Evolutionary conservation across 2,888 invertebrate species (phyloP).

Genomic region (Nomada ferruginata): DNA sequence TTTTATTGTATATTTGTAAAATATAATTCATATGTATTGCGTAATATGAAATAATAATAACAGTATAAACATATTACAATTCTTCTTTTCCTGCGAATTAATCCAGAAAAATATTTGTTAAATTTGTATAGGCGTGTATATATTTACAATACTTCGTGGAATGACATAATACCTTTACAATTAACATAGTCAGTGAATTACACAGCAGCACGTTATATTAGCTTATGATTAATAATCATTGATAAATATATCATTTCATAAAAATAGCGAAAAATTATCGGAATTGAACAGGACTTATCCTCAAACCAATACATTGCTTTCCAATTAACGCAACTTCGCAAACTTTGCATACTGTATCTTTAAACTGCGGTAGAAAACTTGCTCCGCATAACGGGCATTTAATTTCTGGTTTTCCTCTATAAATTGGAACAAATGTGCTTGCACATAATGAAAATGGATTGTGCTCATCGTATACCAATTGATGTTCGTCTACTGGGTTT

Average conservation of each 20-base stretch:
- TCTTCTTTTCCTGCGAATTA: constrained; percentile 7
- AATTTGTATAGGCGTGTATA: constrained; percentile 11
- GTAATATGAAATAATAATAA: constrained; percentile 34
- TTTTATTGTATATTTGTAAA: constrained; percentile 32
- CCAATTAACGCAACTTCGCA: constrained; percentile 96
- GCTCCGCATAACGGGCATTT: constrained; percentile 97
- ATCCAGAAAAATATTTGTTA: constrained; percentile 20
- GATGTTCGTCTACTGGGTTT: constrained; percentile 94
- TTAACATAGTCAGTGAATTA: constrained; percentile 29
- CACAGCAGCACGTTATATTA: constrained; percentile 24
- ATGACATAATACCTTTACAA: constrained; percentile 49
- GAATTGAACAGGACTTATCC: constrained; percentile 91
- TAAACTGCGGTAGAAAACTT: constrained; percentile 93
- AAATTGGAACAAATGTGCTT: constrained; percentile 96
- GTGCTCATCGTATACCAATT: constrained; percentile 96
- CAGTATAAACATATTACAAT: constrained; percentile 35
- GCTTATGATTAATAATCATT: constrained; percentile 14
- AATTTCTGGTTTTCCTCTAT: constrained; percentile 96
- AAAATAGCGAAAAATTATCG: constrained; percentile 81
- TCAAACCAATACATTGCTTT: constrained; percentile 93
- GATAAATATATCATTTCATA: constrained; percentile 5
- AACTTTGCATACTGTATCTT: constrained; percentile 93
- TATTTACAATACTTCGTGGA: constrained; percentile 55
- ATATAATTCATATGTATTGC: constrained; percentile 29
- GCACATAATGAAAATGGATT: constrained; percentile 99